phyloP scores from a whole-genome alignment of 1,140 invertebrate species.

The Radopholus similis region DNA sequence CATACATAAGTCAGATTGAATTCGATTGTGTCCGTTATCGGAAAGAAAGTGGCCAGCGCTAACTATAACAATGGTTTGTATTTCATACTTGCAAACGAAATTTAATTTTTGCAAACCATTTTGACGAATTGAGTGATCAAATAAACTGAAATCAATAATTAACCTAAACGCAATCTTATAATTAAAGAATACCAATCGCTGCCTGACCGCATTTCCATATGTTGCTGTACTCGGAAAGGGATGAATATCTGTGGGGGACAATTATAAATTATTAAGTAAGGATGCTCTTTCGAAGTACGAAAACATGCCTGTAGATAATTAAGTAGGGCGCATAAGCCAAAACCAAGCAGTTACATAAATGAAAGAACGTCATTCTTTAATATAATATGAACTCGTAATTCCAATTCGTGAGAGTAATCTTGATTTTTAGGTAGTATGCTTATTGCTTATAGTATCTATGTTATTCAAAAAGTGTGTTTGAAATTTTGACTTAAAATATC shows the following conservation, averaged over 20 bases:
- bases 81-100: not conserved
- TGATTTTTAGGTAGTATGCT: too few relatives aligned
- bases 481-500: too few relatives aligned
- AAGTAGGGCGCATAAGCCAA: slow-evolving; percentile 35
- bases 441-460: too few relatives aligned
- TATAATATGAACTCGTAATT: not conserved
- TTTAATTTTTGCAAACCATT: slow-evolving; percentile 10
- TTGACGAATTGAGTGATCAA: slow-evolving; percentile 30
- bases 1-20: slow-evolving; percentile 29
- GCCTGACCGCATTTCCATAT: slow-evolving; percentile 27
- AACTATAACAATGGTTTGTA: not conserved
- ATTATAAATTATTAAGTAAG: too few relatives aligned
- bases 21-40: slow-evolving; percentile 3
- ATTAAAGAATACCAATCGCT: not conserved
- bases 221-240: slow-evolving; percentile 28
- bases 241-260: too few relatives aligned
- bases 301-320: slow-evolving; percentile 35
- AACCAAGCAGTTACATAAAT: slow-evolving; percentile 30
- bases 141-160: slow-evolving; percentile 21
- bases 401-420: too few relatives aligned
- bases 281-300: too few relatives aligned
- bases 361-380: slow-evolving; percentile 64
- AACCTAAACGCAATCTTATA: not conserved
- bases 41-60: slow-evolving; percentile 32
- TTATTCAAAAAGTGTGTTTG: too few relatives aligned